These are phyloP conservation scores for Eupelmus urozonus DNA, from an alignment of 2,888 invertebrate species.

Conservation along the genomic window DNA sequence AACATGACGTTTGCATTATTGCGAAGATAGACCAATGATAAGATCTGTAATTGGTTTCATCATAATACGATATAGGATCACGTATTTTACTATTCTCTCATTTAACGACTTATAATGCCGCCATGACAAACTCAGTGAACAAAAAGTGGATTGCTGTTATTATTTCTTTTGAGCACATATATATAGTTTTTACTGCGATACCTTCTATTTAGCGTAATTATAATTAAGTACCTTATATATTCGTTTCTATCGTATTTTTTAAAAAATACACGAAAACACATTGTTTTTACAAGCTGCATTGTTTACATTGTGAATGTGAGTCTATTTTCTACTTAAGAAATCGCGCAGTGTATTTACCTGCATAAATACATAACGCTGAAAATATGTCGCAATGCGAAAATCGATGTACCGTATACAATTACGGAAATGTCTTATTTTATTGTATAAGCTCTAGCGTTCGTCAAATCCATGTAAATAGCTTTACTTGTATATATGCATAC, in stretches of 20 bases:
- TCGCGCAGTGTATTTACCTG: too few species aligned
- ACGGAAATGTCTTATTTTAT: slow-evolving; percentile 13
- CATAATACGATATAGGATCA: too few species aligned
- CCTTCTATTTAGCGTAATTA: background rate
- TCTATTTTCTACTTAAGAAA: too few species aligned
- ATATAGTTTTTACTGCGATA: slow-evolving; percentile 8
- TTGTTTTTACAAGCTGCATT: too few species aligned
- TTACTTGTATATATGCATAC: slow-evolving; percentile 46
- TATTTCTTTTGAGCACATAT: too few species aligned
- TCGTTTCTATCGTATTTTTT: background rate
- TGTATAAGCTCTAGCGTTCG: slow-evolving; percentile 30
- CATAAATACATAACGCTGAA: too few species aligned
- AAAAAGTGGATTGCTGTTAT: slow-evolving; percentile 5
- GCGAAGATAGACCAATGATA: background rate
- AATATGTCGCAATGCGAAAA: slow-evolving; percentile 42
- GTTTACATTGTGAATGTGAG: too few species aligned
- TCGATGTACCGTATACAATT: slow-evolving; percentile 21
- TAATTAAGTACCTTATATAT: background rate
- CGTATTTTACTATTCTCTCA: background rate
- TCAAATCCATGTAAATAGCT: slow-evolving; percentile 50
- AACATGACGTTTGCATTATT: background rate
- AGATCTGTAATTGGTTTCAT: slow-evolving; percentile 3
- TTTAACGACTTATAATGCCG: background rate
- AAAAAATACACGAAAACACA: too few species aligned
- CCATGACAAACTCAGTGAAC: slow-evolving; percentile 35